A percentile compares a stretch with the other conserved stretches of the same genome.
These are phyloP conservation scores for Agriopis marginaria DNA, from an alignment of 2,888 invertebrate species.

Conservation along the genomic window DNA sequence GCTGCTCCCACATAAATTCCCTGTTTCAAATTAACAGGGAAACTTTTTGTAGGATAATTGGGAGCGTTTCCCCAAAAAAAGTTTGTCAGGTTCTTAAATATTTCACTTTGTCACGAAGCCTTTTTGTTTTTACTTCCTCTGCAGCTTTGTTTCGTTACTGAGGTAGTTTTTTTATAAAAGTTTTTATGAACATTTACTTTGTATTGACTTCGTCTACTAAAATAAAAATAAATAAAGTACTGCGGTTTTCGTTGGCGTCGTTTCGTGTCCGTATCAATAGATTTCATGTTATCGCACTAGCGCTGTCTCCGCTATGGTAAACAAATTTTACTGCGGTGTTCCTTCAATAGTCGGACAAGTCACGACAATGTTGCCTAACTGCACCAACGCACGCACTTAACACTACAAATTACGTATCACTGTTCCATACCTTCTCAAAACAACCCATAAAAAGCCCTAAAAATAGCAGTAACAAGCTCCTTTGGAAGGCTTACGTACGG, in stretches of 20 bases:
- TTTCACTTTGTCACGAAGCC: slow-evolving; percentile 47
- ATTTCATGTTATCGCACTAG: slow-evolving; percentile 57
- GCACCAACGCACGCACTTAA: slow-evolving; percentile 72
- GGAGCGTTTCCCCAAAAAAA: slow-evolving; percentile 43
- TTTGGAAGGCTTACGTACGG: slow-evolving; percentile 2
- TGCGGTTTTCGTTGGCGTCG: slow-evolving; percentile 27
- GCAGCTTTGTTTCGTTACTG: slow-evolving; percentile 28
- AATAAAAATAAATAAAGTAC: too few relatives aligned
- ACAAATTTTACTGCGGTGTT: slow-evolving; percentile 74
- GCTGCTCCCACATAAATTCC: slow-evolving; percentile 43
- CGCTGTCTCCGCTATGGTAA: slow-evolving; percentile 57
- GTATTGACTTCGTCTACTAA: slow-evolving; percentile 8
- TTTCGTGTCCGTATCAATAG: slow-evolving; percentile 64
- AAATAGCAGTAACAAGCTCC: slow-evolving; percentile 38
- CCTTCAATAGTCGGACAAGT: slow-evolving; percentile 68
- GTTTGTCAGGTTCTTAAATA: slow-evolving; percentile 44
- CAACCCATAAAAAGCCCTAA: slow-evolving; percentile 12
- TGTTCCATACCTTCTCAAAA: slow-evolving; percentile 44
- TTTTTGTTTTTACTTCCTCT: slow-evolving; percentile 35
- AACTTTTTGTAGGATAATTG: slow-evolving; percentile 47
- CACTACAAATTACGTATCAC: slow-evolving; percentile 51
- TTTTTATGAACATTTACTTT: slow-evolving; percentile 9
- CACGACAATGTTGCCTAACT: slow-evolving; percentile 73
- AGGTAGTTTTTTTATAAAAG: slow-evolving; percentile 17
- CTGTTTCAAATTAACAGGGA: slow-evolving; percentile 40